phyloP scores from a whole-genome alignment of 2,888 invertebrate genomes.

The Xylota sylvarum region DNA sequence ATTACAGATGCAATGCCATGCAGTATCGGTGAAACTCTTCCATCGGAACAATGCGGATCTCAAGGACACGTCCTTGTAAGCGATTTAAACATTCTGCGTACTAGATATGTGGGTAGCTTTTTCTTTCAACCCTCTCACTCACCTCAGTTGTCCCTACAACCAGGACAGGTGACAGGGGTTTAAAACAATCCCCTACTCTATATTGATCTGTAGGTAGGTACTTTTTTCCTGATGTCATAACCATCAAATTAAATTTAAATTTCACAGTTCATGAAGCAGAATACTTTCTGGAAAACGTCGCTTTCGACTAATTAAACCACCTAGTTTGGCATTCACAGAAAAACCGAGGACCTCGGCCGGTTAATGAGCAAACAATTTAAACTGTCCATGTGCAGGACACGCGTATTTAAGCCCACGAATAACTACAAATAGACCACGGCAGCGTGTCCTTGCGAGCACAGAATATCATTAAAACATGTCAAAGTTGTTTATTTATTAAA shows the following conservation, averaged over 20 bases:
- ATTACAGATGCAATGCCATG: too few species aligned
- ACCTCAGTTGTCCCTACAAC: too few species aligned
- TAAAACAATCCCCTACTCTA: too few species aligned
- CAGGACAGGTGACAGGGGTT: too few species aligned
- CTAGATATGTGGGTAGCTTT: too few species aligned
- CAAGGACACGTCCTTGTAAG: too few species aligned
- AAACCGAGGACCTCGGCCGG: neutral
- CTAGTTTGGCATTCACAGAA: neutral
- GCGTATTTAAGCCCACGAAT: neutral
- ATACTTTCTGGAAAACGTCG: slow-evolving; percentile 22
- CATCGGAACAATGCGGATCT: too few species aligned
- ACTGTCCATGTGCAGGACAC: slow-evolving; percentile 5
- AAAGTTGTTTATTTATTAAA: slow-evolving; percentile 51
- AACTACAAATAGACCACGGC: neutral
- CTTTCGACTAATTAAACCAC: slow-evolving; percentile 54
- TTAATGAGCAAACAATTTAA: slow-evolving; percentile 55
- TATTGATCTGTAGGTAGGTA: too few species aligned
- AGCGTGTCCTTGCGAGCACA: neutral
- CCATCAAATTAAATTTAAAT: slow-evolving; percentile 32
- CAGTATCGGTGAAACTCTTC: too few species aligned
- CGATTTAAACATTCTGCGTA: too few species aligned
- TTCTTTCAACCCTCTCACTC: too few species aligned
- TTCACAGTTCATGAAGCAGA: slow-evolving; percentile 43
- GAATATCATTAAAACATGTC: slow-evolving; percentile 26
- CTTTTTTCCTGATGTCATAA: neutral